Evolutionary conservation across 1,140 invertebrate genomes (phyloP), one percentile per base, ranked within the genome.

Genomic region (Globodera rostochiensis): DNA sequence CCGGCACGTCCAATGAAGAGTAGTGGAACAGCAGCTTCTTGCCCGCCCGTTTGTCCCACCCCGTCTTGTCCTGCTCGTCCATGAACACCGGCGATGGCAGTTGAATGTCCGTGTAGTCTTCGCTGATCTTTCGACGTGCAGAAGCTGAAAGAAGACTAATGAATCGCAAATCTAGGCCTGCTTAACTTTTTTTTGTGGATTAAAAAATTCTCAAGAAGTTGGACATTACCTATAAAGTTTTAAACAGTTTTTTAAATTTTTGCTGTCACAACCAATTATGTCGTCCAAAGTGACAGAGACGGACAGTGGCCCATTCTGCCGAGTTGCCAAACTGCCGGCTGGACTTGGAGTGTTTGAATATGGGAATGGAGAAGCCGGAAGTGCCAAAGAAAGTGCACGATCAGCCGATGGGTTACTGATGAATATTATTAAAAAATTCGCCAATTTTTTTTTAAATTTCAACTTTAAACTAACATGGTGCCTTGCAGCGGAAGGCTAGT

Each of bases 21-120:
- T 70, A 36, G 19, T 79, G 49, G 49, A 80, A 80, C 11, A 75
- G 6, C 3, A 73, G 79, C 25, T 73, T 80, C 21, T 75, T 80
- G 8, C 47, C 79, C 45, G 79, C 75, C 50, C 60, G 49, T 45
- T 79, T 80, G 69, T 66, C 75, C 70, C 71, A 80, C 46, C 57
- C 77, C 19, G 70, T 79, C 25, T 64, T 45, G 50, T 73, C 79
- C n/a, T 21, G 57, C 6, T 80, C 79, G 7, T 80, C 79, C 60
- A 80, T 15, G 36, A 80, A 80, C 76, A 67, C 79, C 25, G 79
- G 79, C 36, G 79, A 80, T 13, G 79, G 79, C 25, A 80, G 15
- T 60, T 70, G 60, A 19, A 80, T 80, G 13, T 80, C 79, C 7
- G 21, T 66, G 69, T 80, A 80, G 60, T 80, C 79, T 19, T 80